Evolutionary conservation across 2,113 vertebrate genomes (phyloP).

Genomic region (Empidonax traillii): DNA sequence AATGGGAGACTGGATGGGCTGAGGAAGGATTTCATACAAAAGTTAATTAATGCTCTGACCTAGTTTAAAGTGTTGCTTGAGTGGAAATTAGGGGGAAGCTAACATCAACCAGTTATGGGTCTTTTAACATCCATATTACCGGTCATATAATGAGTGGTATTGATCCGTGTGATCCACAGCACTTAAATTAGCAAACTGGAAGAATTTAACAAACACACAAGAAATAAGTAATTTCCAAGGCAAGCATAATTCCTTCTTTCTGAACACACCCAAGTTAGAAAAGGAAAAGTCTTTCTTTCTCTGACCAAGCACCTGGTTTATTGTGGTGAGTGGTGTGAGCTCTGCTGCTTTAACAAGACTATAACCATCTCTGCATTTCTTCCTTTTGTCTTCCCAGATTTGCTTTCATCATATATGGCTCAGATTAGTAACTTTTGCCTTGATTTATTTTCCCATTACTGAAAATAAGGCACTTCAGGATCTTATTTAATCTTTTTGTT

Average conservation of each 20-base stretch:
- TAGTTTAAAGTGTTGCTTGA: slow-evolving; percentile 8
- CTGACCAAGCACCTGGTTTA: neutral
- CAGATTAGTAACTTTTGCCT: neutral
- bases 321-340: accelerated
- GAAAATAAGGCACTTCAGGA: neutral
- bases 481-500: neutral
- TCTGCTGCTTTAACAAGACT: neutral
- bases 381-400: neutral
- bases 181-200: neutral
- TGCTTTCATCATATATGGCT: neutral
- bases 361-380: neutral
- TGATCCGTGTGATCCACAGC: neutral
- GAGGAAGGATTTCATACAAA: neutral
- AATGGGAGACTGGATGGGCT: neutral
- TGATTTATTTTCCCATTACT: neutral
- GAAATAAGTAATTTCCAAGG: neutral
- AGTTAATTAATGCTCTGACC: slow-evolving; percentile 45
- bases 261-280: neutral
- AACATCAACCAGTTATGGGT: neutral
- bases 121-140: neutral
- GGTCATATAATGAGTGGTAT: neutral
- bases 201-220: neutral
- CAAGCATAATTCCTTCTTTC: neutral
- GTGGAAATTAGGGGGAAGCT: neutral
- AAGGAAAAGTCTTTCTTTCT: neutral